Evolutionary conservation across 2,113 vertebrate genomes (phyloP).

Genomic region (Glaucidium brasilianum): DNA sequence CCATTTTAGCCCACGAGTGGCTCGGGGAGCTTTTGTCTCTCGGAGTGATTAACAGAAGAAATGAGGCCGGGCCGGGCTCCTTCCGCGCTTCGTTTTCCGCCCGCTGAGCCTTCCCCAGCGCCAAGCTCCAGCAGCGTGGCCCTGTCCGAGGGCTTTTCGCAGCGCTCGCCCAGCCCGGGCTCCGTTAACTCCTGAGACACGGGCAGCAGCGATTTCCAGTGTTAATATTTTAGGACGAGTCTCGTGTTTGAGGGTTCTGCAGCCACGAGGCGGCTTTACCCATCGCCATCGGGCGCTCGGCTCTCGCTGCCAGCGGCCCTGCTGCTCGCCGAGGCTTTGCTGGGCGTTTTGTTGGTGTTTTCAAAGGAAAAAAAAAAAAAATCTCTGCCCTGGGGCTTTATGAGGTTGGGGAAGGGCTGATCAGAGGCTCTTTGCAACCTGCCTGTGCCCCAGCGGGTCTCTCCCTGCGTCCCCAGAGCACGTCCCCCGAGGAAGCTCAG

Average conservation of each 20-base stretch:
- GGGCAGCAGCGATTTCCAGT: not conserved
- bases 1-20: not conserved
- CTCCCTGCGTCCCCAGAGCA: not conserved
- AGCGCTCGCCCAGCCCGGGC: fast-evolving
- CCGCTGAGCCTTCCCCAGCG: not conserved
- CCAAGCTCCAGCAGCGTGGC: not conserved
- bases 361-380: not conserved
- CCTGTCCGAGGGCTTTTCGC: not conserved
- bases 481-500: not conserved
- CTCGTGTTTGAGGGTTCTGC: not conserved
- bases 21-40: not conserved
- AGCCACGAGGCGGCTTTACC: too few relatives aligned
- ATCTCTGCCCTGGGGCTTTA: not conserved
- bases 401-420: not conserved
- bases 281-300: not conserved
- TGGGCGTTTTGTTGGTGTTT: fast-evolving
- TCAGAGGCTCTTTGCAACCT: not conserved
- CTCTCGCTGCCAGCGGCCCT: not conserved
- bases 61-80: fast-evolving
- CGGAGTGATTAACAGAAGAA: not conserved
- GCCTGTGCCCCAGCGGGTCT: not conserved
- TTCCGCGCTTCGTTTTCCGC: fast-evolving
- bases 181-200: fast-evolving
- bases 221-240: not conserved
- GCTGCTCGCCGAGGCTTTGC: not conserved